Evolutionary conservation across 2,888 invertebrate genomes (phyloP).

Genomic region (Kryphioiulus occultus): DNA sequence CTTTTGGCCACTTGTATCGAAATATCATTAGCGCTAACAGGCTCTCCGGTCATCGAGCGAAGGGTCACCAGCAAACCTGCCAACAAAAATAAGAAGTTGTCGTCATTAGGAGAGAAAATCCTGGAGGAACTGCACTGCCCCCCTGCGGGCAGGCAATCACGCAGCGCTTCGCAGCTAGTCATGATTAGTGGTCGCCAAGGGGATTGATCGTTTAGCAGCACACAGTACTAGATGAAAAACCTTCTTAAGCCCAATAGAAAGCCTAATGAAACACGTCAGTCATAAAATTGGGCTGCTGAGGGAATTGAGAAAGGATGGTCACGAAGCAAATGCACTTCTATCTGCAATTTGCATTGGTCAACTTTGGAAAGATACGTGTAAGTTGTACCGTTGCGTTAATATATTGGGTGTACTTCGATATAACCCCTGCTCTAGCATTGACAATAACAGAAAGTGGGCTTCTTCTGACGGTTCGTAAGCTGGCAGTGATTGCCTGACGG

Average conservation of each 20-base stretch:
- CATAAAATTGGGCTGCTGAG: not conserved
- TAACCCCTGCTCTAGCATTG: too few species aligned
- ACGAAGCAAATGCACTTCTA: too few species aligned
- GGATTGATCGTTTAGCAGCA: not conserved
- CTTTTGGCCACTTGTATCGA: constrained; percentile 66
- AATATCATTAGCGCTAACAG: constrained; percentile 60
- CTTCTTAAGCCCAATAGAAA: not conserved
- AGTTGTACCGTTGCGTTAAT: too few species aligned
- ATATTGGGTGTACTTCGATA: too few species aligned
- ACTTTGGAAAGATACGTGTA: too few species aligned
- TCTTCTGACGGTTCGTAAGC: too few species aligned
- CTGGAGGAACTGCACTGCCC: not conserved
- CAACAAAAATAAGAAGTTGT: constrained; percentile 41
- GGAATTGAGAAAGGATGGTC: not conserved
- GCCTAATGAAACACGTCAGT: not conserved
- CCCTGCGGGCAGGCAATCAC: constrained; percentile 1
- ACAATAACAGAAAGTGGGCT: too few species aligned
- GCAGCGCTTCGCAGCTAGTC: not conserved
- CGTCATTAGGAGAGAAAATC: not conserved
- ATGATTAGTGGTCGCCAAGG: not conserved
- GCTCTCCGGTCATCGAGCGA: constrained; percentile 66
- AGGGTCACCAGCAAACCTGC: constrained; percentile 69
- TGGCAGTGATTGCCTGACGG: too few species aligned
- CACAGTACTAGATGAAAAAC: not conserved
- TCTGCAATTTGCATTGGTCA: too few species aligned